These are phyloP conservation scores for Aurelia coerulea DNA, from an alignment of 30 jellyfish, hydroid and myxozoan species.

Conservation along the genomic window DNA sequence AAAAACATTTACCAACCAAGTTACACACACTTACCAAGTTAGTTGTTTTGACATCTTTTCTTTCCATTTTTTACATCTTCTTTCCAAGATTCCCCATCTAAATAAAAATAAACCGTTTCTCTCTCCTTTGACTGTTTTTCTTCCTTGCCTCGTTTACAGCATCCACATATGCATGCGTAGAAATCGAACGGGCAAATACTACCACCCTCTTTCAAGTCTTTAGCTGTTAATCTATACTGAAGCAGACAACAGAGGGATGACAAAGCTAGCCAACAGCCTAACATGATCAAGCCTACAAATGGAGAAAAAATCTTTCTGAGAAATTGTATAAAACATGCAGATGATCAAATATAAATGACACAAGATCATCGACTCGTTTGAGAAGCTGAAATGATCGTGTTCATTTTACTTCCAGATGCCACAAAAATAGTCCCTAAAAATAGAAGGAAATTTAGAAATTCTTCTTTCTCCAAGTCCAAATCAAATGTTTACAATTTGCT, in stretches of 20 bases:
- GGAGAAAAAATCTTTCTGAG: not conserved
- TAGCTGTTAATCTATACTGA: slow-evolving; percentile 76
- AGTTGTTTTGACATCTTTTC: too few species aligned
- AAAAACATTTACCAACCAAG: too few species aligned
- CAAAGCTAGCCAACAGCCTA: slow-evolving; percentile 65
- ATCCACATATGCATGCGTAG: slow-evolving; percentile 23
- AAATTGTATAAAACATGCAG: too few species aligned
- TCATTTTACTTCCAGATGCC: too few species aligned
- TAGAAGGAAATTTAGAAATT: too few species aligned
- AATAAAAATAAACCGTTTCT: slow-evolving; percentile 9
- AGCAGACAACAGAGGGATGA: slow-evolving; percentile 33
- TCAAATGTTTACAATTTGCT: too few species aligned
- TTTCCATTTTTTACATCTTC: not conserved
- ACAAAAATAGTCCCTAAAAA: too few species aligned
- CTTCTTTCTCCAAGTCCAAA: too few species aligned
- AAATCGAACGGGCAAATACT: slow-evolving; percentile 67
- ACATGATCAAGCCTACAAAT: slow-evolving; percentile 54
- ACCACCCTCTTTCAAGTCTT: slow-evolving; percentile 72
- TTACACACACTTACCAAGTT: too few species aligned
- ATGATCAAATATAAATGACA: too few species aligned
- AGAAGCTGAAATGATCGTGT: too few species aligned
- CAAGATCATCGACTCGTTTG: too few species aligned
- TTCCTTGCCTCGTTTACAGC: slow-evolving; percentile 14
- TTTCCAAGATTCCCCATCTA: not conserved
- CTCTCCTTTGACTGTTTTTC: not conserved